These are phyloP conservation scores for Pollachius pollachius DNA, from an alignment of 2,113 vertebrate genomes.

Conservation along the genomic window DNA sequence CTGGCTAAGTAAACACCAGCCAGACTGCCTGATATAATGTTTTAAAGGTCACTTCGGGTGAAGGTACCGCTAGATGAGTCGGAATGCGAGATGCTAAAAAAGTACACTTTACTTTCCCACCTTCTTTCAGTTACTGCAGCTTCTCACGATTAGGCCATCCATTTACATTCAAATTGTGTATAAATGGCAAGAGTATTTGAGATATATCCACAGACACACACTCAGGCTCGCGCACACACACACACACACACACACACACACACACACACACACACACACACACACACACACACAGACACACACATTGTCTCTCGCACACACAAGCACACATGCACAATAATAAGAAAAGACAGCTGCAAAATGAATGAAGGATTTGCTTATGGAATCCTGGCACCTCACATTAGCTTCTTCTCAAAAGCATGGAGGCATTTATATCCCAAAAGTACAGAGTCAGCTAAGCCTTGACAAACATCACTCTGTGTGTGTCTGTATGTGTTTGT, in stretches of 20 bases:
- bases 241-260: background rate
- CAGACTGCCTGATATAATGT: conserved; percentile 5
- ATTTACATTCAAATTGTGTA: background rate
- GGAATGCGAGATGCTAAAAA: too few relatives aligned
- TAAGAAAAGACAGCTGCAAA: conserved; percentile 23
- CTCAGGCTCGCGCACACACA: background rate
- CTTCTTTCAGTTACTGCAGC: background rate
- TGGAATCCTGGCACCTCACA: conserved; percentile 51
- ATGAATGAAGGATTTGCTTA: conserved; percentile 52
- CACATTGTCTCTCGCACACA: conserved; percentile 6
- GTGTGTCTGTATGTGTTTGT: background rate
- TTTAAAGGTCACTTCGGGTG: conserved; percentile 6
- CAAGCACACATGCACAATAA: background rate
- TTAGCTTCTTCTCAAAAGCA: conserved; percentile 34
- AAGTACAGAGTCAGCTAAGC: conserved; percentile 54
- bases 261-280: conserved; percentile 20
- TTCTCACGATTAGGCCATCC: conserved; percentile 8
- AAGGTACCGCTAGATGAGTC: background rate
- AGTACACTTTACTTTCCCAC: too few relatives aligned
- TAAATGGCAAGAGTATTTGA: background rate
- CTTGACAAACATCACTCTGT: conserved; percentile 49
- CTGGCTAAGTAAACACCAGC: background rate
- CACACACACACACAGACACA: conserved; percentile 16
- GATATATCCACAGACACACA: too few relatives aligned
- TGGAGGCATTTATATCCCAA: conserved; percentile 36